Base-by-base conservation (phyloP, 1,140 invertebrate species). In the Lepidostoma basale region DNA sequence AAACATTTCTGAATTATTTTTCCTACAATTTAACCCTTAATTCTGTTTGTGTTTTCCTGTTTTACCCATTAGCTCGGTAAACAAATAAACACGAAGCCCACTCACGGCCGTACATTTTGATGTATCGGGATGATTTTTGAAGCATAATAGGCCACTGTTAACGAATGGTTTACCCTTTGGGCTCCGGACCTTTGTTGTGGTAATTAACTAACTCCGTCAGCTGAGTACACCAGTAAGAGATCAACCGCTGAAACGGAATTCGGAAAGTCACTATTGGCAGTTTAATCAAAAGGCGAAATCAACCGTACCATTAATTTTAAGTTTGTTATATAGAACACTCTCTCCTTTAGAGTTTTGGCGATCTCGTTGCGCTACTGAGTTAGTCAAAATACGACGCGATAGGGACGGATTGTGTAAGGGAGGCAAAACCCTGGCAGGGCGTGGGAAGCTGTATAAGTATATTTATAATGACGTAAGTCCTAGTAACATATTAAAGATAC, bases 151-250 rank as follows among this genome's bases (percentile, higher is more conserved):
- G 39, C 45, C 64, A 30, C 28, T 44, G 56, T 67, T 72, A 72
- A 68, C 62, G 62, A 72, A 72, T 59, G 70, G 70, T 60, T 62
- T 64, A 56, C 52, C 66, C 60, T 56, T 56, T 36, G 40, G 42
- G 52, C 58, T 49, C 56, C 58, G 63, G 66, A 65, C 69, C 65
- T 72, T 72, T 72, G 70, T 72, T 72, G 70, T 68, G 70, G 70
- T 72, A 72, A 72, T 72, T 72, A 72, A 68, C 65, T 68, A 23
- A 44, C 40, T 42, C 70, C 62, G 66, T 68, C 66, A 67, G 62
- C 66, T 68, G 66, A 33, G 62, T 68, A 62, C 66, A 68, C 10
- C 3, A 42, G 49, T 40, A 9, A 64, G 28, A 23, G 39, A 25
- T 3, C 47, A 22, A 14, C 26, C 25, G 28, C 22, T 30, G 39